A percentile compares a stretch with the other conserved stretches of the same genome.
Conservation (phyloP, 2,113 vertebrate genomes). For the Zeus faber region DNA sequence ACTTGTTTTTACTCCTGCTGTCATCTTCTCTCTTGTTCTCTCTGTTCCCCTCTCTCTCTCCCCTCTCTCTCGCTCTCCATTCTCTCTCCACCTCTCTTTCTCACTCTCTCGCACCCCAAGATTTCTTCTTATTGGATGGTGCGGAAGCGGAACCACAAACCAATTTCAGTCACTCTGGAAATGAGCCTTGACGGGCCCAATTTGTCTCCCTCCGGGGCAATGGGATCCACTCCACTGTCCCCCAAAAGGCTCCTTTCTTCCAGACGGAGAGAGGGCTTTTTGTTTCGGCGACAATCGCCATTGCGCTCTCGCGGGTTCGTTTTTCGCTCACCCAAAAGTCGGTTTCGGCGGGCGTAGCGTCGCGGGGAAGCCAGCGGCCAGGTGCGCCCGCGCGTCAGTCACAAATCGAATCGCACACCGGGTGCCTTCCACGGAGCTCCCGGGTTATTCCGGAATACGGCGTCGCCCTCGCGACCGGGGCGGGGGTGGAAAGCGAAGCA, state of each 20-base stretch:
- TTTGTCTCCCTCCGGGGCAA: constrained; percentile 66
- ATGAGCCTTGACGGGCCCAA: constrained; percentile 67
- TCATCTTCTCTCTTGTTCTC: constrained; percentile 41
- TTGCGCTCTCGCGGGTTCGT: constrained; percentile 32
- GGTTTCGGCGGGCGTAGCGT: neutral
- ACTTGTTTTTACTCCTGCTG: constrained; percentile 35
- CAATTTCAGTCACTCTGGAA: constrained; percentile 66
- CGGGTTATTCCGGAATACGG: constrained; percentile 47
- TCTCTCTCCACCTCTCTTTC: constrained; percentile 3
- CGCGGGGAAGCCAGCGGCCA: constrained; percentile 3
- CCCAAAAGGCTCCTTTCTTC: constrained; percentile 56
- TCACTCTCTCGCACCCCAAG: constrained; percentile 32
- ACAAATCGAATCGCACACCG: constrained; percentile 48
- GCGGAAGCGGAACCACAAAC: constrained; percentile 67
- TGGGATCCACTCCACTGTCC: constrained; percentile 61
- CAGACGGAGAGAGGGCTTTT: constrained; percentile 42
- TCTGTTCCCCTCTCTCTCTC: neutral
- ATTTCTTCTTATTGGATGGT: constrained; percentile 64
- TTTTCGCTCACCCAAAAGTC: constrained; percentile 22
- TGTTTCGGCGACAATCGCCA: constrained; percentile 49
- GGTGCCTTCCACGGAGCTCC: constrained; percentile 67
- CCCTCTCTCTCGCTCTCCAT: neutral
- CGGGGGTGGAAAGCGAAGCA: constrained; percentile 33
- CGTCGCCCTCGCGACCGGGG: constrained; percentile 10
- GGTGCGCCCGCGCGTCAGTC: neutral